Conservation (phyloP, 2,797 vertebrate genomes). For the Chrosomus eos region DNA sequence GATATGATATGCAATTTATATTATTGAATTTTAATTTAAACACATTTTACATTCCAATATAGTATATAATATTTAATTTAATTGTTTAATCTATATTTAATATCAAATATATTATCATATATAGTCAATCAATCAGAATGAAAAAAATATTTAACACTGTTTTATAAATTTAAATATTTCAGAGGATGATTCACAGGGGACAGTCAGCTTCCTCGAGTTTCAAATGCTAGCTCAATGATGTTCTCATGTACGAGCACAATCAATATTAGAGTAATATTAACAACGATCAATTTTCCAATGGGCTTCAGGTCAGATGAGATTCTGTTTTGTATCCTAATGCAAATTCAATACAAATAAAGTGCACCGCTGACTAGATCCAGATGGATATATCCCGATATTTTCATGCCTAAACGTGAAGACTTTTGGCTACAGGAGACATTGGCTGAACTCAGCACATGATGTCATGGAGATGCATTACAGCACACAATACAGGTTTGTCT, state of each 20-base stretch:
- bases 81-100: neutral
- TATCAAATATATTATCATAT: neutral
- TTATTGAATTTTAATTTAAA: too few species aligned
- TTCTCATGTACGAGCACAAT: neutral
- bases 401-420: neutral
- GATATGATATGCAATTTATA: neutral
- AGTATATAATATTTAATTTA: neutral
- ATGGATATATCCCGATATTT: neutral
- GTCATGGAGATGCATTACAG: conserved; percentile 9
- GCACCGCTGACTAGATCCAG: conserved; percentile 15
- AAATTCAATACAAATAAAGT: conserved; percentile 44
- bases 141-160: neutral
- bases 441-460: neutral
- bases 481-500: neutral
- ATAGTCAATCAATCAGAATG: neutral
- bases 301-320: conserved; percentile 22
- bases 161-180: neutral
- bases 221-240: neutral
- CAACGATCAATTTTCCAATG: conserved; percentile 25
- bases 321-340: conserved; percentile 38
- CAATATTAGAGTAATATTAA: conserved; percentile 15
- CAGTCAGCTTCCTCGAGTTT: conserved; percentile 2
- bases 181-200: neutral
- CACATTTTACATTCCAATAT: neutral
- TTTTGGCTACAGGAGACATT: neutral